Conservation (phyloP, 2,888 invertebrate genomes). For the Nipponacmea schrenckii region DNA sequence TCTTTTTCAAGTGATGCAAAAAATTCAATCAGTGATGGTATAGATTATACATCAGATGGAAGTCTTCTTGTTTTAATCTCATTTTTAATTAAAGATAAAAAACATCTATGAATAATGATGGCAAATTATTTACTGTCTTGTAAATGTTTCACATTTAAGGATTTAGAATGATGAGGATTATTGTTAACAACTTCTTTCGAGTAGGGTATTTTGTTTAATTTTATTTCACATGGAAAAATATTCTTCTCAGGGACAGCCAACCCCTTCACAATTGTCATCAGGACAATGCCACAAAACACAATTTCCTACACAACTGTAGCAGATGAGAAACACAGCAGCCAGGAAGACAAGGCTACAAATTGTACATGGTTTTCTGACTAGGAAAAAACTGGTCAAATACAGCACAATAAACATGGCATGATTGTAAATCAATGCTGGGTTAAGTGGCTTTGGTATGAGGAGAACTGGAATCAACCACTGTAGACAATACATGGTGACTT, state of each 20-base stretch:
- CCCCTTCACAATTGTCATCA: slow-evolving; percentile 46
- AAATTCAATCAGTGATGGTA: no score
- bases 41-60: no score
- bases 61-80: no score
- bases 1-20: no score
- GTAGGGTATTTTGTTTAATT: no score
- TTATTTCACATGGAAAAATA: no score
- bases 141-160: no score
- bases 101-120: no score
- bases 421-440: slow-evolving; percentile 94
- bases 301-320: slow-evolving; percentile 95
- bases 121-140: no score
- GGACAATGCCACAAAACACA: slow-evolving; percentile 78
- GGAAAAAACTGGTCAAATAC: slow-evolving; percentile 94
- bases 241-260: slow-evolving; percentile 32
- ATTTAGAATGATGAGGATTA: no score
- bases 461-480: slow-evolving; percentile 87
- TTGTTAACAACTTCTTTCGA: no score
- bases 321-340: slow-evolving; percentile 90
- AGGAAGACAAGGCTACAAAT: slow-evolving; percentile 96
- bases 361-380: slow-evolving; percentile 96
- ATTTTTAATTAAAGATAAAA: no score
- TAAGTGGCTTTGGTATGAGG: slow-evolving; percentile 95
- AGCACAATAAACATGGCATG: slow-evolving; percentile 95
- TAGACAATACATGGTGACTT: slow-evolving; percentile 64